phyloP scores from a whole-genome alignment of 2,888 invertebrate species.

The Mactromeris polynyma region DNA sequence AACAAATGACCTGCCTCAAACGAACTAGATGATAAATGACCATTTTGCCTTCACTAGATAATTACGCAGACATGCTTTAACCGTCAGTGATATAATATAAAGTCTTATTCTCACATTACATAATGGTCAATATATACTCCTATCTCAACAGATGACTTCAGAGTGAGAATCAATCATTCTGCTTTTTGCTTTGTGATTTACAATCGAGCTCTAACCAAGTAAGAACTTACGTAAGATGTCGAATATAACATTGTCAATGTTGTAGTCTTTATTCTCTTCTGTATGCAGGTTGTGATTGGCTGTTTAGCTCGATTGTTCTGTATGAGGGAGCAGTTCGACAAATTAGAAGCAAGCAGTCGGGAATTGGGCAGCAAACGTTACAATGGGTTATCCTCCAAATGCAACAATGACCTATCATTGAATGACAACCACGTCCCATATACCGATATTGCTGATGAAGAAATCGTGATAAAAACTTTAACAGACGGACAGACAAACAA shows the following conservation, averaged over 20 bases:
- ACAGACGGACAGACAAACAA: slow-evolving; percentile 44
- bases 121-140: background rate
- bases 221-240: background rate
- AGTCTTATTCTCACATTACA: background rate
- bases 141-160: background rate
- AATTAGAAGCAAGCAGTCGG: slow-evolving; percentile 34
- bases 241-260: background rate
- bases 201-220: background rate
- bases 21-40: background rate
- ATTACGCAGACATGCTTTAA: background rate
- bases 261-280: background rate
- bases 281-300: slow-evolving; percentile 84
- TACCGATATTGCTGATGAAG: slow-evolving; percentile 35
- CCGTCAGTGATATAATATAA: background rate
- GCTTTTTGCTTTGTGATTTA: background rate
- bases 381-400: slow-evolving; percentile 19
- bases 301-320: slow-evolving; percentile 83
- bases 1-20: background rate
- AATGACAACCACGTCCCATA: slow-evolving; percentile 34
- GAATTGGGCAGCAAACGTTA: slow-evolving; percentile 36
- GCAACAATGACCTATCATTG: slow-evolving; percentile 20
- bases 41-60: background rate
- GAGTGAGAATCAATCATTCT: background rate
- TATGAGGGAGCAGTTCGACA: slow-evolving; percentile 80
- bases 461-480: slow-evolving; percentile 28